Percentiles rank a stretch among this genome's conserved stretches.
These are phyloP conservation scores for Ciconia maguari DNA, from an alignment of 2,113 vertebrate genomes.

Conservation along the genomic window DNA sequence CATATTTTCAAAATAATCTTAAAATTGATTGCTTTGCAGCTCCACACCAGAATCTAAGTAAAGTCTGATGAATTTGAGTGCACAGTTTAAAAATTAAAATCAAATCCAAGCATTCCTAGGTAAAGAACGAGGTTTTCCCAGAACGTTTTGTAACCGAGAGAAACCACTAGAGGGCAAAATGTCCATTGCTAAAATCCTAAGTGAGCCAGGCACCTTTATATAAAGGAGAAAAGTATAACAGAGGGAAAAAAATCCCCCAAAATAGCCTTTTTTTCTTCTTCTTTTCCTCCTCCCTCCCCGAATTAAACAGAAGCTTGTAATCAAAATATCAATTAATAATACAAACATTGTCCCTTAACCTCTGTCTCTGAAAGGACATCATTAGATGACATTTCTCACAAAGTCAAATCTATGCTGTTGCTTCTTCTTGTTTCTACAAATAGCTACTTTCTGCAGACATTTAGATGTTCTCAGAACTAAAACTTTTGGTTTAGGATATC, in stretches of 20 bases:
- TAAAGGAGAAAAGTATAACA: neutral
- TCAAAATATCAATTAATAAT: neutral
- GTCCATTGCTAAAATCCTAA: conserved; percentile 37
- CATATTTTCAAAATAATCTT: neutral
- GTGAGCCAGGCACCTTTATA: neutral
- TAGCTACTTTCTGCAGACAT: neutral
- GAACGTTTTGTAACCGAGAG: neutral
- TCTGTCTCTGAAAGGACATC: neutral
- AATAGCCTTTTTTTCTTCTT: neutral
- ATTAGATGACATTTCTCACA: neutral
- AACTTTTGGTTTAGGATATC: neutral
- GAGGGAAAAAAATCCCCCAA: neutral
- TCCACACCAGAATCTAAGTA: neutral
- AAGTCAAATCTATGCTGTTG: neutral
- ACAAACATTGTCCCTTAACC: neutral
- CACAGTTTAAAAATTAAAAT: neutral
- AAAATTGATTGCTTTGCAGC: neutral
- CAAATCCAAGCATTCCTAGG: neutral
- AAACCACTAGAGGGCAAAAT: conserved; percentile 75
- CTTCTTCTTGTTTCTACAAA: neutral
- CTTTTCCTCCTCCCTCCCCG: fast-evolving
- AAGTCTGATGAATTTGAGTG: neutral
- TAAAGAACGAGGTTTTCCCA: neutral
- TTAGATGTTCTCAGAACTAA: neutral
- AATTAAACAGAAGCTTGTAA: neutral